A percentile compares a stretch with the other conserved stretches of the same genome.
phyloP scores from a whole-genome alignment of 2,797 vertebrate genomes.

The Scolopax bukidnonensis region DNA sequence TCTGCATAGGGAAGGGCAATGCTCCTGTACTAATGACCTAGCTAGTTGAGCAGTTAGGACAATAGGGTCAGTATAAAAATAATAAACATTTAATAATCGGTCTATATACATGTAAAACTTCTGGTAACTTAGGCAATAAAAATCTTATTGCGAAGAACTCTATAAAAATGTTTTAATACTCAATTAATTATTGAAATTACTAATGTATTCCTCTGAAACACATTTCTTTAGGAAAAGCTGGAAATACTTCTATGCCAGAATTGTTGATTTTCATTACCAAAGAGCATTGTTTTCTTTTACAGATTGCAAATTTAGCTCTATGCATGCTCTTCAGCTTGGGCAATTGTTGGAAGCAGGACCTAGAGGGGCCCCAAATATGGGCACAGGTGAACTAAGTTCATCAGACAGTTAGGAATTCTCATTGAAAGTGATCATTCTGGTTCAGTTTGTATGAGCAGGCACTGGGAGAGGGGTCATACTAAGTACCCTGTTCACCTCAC shows the following conservation, averaged over 20 bases:
- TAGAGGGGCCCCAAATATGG: not conserved
- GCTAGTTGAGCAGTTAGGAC: not conserved
- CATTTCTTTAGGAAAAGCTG: not conserved
- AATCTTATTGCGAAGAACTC: not conserved
- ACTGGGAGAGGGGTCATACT: not conserved
- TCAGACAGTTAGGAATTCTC: not conserved
- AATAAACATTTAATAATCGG: not conserved
- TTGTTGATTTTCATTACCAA: not conserved
- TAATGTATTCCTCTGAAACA: not conserved
- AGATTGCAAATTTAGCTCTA: not conserved
- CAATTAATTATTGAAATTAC: not conserved
- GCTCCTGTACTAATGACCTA: not conserved
- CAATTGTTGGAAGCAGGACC: not conserved
- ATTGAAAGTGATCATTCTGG: not conserved
- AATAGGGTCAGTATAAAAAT: not conserved
- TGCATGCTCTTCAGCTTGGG: not conserved
- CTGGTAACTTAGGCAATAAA: not conserved
- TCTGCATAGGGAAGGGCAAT: not conserved
- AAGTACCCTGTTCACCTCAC: not conserved
- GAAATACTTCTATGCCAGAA: not conserved
- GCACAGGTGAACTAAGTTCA: not conserved
- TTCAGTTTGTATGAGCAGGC: not conserved
- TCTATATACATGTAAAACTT: not conserved
- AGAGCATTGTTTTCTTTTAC: not conserved
- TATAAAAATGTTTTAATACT: not conserved